Conservation (phyloP, 1,140 invertebrate genomes). For the Meteorus sp. region DNA sequence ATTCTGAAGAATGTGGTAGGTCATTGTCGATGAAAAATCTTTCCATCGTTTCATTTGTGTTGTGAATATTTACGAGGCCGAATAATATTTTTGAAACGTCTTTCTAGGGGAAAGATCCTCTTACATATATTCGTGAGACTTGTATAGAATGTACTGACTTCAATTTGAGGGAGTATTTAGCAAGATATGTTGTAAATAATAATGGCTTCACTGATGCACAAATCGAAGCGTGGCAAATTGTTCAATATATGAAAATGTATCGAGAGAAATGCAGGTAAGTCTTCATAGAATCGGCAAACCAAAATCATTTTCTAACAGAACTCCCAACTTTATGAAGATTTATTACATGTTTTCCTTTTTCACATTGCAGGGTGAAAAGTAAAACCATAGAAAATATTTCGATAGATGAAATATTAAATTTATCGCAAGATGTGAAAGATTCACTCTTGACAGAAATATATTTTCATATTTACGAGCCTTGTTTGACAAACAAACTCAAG, state of each 20-base stretch:
- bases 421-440: conserved; percentile 38
- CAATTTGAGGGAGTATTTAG: conserved; percentile 63
- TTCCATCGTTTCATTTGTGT: background rate
- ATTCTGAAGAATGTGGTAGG: conserved; percentile 63
- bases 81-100: background rate
- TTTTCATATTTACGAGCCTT: conserved; percentile 39
- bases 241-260: conserved; percentile 60
- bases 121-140: conserved; percentile 60
- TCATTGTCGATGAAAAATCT: background rate
- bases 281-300: background rate
- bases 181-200: conserved; percentile 60
- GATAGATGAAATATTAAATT: conserved; percentile 42
- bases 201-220: conserved; percentile 55
- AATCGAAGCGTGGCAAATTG: conserved; percentile 61
- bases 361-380: conserved; percentile 35
- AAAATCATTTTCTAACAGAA: background rate
- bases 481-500: conserved; percentile 35
- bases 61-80: background rate
- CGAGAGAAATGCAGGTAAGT: conserved; percentile 40
- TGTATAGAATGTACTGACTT: conserved; percentile 60
- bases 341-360: conserved; percentile 21
- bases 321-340: background rate
- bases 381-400: conserved; percentile 38
- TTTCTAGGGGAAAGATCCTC: conserved; percentile 58
- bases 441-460: conserved; percentile 47